phyloP scores from a whole-genome alignment of 2,113 vertebrate genomes.

The Hirundichthys speculiger region DNA sequence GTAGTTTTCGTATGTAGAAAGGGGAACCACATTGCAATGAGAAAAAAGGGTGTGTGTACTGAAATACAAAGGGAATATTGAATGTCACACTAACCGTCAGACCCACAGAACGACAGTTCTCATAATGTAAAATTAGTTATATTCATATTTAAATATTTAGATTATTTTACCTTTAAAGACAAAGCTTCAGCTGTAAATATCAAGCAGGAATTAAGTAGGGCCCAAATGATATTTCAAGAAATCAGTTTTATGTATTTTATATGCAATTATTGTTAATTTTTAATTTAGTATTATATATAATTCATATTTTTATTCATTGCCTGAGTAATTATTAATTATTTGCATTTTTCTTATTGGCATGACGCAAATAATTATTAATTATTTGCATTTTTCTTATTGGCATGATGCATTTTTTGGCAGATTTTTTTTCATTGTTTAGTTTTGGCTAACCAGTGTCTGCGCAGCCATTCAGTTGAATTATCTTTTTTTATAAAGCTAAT shows the following conservation, averaged over 20 bases:
- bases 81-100: too few relatives aligned
- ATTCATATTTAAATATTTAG: too few relatives aligned
- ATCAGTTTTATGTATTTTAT: background rate
- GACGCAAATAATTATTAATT: background rate
- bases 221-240: conserved; percentile 3
- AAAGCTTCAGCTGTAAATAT: too few relatives aligned
- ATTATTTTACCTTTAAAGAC: too few relatives aligned
- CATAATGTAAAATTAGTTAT: too few relatives aligned
- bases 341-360: background rate
- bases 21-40: too few relatives aligned
- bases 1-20: background rate
- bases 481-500: background rate
- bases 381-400: background rate
- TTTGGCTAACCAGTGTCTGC: background rate
- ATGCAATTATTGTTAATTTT: background rate
- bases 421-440: background rate
- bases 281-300: conserved; percentile 2
- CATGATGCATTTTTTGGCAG: too few relatives aligned
- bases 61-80: too few relatives aligned
- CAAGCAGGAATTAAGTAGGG: background rate
- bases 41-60: too few relatives aligned
- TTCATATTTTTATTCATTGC: too few relatives aligned
- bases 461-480: background rate
- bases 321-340: background rate
- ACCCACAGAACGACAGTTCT: too few relatives aligned